A percentile compares a stretch with the other conserved stretches of the same genome.
phyloP scores from a whole-genome alignment of 2,888 invertebrate genomes.

The Esperia sulphurella region DNA sequence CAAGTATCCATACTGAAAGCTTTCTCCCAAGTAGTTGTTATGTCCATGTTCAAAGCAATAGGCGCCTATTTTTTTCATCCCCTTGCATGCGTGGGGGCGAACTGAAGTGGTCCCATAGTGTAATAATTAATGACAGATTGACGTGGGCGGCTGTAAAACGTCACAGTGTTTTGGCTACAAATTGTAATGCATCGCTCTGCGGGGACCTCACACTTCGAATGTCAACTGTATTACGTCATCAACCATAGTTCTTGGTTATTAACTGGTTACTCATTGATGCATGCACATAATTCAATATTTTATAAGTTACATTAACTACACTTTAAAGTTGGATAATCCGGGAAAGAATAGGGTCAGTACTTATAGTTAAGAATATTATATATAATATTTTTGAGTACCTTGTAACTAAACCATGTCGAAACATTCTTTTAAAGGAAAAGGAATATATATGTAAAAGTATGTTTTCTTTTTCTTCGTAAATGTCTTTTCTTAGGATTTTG shows the following conservation, averaged over 20 bases:
- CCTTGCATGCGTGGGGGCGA: slow-evolving; percentile 59
- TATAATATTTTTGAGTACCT: too few relatives aligned
- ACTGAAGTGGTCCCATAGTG: slow-evolving; percentile 54
- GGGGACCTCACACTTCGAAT: slow-evolving; percentile 68
- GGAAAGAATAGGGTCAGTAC: too few relatives aligned
- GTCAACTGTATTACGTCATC: slow-evolving; percentile 58
- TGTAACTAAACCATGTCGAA: too few relatives aligned
- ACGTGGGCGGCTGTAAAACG: slow-evolving; percentile 58
- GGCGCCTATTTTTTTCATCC: slow-evolving; percentile 52
- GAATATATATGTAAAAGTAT: too few relatives aligned
- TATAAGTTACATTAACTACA: too few relatives aligned
- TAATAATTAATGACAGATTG: slow-evolving; percentile 68
- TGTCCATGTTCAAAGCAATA: slow-evolving; percentile 15
- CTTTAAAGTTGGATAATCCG: too few relatives aligned
- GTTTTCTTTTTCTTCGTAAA: too few relatives aligned
- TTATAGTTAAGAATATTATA: too few relatives aligned
- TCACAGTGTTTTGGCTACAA: slow-evolving; percentile 73
- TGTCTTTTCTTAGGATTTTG: too few relatives aligned
- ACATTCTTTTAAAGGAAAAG: too few relatives aligned
- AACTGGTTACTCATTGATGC: background rate
- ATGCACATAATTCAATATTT: too few relatives aligned
- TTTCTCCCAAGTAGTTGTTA: background rate
- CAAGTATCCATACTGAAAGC: too few relatives aligned
- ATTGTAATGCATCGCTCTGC: slow-evolving; percentile 62
- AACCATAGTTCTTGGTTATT: background rate